A percentile compares a stretch with the other conserved stretches of the same genome.
These are phyloP conservation scores for Muscidifurax raptorellus DNA, from an alignment of 1,140 invertebrate genomes.

Conservation along the genomic window DNA sequence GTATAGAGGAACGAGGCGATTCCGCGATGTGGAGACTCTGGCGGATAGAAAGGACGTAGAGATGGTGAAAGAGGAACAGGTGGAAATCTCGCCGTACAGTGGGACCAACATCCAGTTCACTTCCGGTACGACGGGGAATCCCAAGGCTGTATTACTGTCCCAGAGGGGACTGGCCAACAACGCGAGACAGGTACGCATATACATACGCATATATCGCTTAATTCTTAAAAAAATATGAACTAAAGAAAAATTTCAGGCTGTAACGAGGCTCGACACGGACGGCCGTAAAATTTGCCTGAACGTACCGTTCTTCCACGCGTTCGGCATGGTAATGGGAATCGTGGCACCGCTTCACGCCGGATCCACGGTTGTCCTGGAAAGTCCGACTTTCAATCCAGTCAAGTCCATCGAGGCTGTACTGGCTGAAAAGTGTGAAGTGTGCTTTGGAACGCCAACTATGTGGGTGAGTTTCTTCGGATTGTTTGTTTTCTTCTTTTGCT, in stretches of 20 bases:
- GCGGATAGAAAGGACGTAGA: constrained; percentile 63
- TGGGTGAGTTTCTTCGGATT: constrained; percentile 84
- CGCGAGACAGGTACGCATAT: constrained; percentile 74
- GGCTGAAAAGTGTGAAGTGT: constrained; percentile 84
- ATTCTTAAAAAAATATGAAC: too few relatives aligned
- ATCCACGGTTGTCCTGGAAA: constrained; percentile 83
- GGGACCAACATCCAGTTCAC: constrained; percentile 91
- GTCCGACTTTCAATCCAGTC: constrained; percentile 81
- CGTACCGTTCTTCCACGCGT: constrained; percentile 95
- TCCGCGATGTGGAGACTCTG: constrained; percentile 76
- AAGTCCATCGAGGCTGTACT: constrained; percentile 81
- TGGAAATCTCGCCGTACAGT: constrained; percentile 79
- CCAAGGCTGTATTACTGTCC: constrained; percentile 91
- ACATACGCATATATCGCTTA: not conserved
- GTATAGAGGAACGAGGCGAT: constrained; percentile 80
- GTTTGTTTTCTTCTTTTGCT: constrained; percentile 62
- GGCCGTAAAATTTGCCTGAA: constrained; percentile 83
- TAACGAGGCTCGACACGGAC: constrained; percentile 78
- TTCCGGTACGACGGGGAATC: constrained; percentile 90
- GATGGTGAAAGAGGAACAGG: constrained; percentile 63
- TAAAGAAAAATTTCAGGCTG: constrained; percentile 68
- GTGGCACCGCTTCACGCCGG: constrained; percentile 80
- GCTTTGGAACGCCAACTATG: constrained; percentile 98
- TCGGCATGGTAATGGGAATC: constrained; percentile 86
- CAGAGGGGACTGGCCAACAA: constrained; percentile 94